Evolutionary conservation across 2,888 invertebrate species (phyloP).

Genomic region (Drosophila kambysellisi): DNA sequence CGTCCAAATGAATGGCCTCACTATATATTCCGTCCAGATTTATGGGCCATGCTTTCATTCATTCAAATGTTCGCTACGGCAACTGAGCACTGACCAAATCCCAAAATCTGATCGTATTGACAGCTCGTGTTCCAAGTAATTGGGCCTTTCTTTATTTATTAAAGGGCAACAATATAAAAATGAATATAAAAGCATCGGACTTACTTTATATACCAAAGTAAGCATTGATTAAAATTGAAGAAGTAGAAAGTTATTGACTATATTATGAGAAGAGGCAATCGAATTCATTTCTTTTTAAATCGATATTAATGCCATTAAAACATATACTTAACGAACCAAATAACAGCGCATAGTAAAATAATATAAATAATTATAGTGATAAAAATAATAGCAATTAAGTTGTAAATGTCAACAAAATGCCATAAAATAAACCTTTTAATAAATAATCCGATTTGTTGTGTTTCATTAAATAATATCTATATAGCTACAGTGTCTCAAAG

Average conservation of each 20-base stretch:
- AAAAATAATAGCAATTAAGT: not conserved
- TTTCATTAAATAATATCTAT: not conserved
- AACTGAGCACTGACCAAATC: not conserved
- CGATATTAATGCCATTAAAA: not conserved
- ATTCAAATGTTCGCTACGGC: not conserved
- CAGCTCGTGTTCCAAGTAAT: conserved; percentile 44
- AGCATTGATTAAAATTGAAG: not conserved
- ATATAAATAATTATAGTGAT: not conserved
- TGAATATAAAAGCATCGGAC: not conserved
- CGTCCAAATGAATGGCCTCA: conserved; percentile 15
- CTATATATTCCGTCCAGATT: conserved; percentile 46
- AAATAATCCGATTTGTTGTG: not conserved
- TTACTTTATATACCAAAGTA: not conserved
- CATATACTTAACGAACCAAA: not conserved
- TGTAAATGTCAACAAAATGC: not conserved
- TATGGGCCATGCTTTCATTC: conserved; percentile 38
- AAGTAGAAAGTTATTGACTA: not conserved
- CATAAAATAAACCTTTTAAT: not conserved
- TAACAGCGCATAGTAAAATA: not conserved
- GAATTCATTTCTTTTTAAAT: not conserved
- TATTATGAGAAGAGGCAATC: not conserved
- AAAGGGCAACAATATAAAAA: not conserved
- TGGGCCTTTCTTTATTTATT: not conserved
- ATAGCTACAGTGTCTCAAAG: no score
- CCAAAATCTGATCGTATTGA: conserved; percentile 47